Conservation (phyloP, 2,797 vertebrate species). For the Gymnothorax reevesii region DNA sequence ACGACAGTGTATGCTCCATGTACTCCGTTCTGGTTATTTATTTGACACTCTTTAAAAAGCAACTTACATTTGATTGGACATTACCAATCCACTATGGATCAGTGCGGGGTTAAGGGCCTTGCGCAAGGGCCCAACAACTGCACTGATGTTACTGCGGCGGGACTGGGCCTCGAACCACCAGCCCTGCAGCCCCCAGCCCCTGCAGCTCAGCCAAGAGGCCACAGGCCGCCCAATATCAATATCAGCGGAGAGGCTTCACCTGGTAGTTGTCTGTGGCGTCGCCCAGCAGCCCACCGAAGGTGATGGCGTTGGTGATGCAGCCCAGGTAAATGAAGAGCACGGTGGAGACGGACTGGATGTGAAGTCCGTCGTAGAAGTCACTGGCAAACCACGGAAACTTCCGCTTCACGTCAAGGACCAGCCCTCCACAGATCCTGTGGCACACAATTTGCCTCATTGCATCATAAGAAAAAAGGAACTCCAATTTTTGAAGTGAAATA, state of each 20-base stretch:
- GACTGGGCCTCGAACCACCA: neutral
- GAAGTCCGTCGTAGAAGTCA: slow-evolving; percentile 92
- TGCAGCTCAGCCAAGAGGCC: too few relatives aligned
- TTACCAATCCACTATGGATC: neutral
- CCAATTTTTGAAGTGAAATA: neutral
- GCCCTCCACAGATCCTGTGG: slow-evolving; percentile 87
- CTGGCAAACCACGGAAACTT: slow-evolving; percentile 91
- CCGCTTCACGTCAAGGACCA: slow-evolving; percentile 88
- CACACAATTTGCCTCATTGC: slow-evolving; percentile 13
- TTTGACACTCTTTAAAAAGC: too few relatives aligned
- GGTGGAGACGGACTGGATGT: slow-evolving; percentile 94
- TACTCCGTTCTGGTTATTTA: too few relatives aligned
- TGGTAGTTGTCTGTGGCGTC: slow-evolving; percentile 97
- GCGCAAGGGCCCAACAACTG: too few relatives aligned
- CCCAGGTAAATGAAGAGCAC: slow-evolving; percentile 98
- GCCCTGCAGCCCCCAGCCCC: too few relatives aligned
- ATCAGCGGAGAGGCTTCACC: slow-evolving; percentile 60
- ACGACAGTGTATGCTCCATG: neutral
- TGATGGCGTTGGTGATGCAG: slow-evolving; percentile 97
- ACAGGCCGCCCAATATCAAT: too few relatives aligned
- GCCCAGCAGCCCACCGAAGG: slow-evolving; percentile 92
- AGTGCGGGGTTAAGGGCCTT: neutral
- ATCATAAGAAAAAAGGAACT: too few relatives aligned
- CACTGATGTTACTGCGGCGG: too few relatives aligned
- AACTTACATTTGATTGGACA: too few relatives aligned